Evolutionary conservation across 2,888 invertebrate species (phyloP).

Genomic region (Gortyna flavago): DNA sequence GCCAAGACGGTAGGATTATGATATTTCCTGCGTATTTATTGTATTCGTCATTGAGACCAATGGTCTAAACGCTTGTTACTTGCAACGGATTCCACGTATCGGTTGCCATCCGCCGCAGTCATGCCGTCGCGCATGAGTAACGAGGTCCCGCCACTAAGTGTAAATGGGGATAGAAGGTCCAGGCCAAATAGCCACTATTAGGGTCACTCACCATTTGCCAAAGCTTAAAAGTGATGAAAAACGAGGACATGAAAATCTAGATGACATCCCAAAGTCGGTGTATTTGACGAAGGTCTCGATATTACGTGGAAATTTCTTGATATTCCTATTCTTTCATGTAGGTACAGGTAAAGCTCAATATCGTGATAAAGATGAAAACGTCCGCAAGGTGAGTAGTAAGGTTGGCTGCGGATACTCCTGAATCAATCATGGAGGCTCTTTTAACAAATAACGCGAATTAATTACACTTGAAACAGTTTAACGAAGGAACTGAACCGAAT

Average conservation of each 20-base stretch:
- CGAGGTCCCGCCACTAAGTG: slow-evolving; percentile 64
- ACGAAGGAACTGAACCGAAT: neutral
- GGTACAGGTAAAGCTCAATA: neutral
- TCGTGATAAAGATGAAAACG: neutral
- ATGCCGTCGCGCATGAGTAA: slow-evolving; percentile 82
- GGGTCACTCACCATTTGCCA: slow-evolving; percentile 20
- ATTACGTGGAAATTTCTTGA: neutral
- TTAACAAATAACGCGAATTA: neutral
- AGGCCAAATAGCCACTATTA: slow-evolving; percentile 39
- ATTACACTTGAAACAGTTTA: neutral
- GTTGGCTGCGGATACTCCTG: neutral
- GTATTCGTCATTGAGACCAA: slow-evolving; percentile 35
- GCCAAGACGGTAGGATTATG: slow-evolving; percentile 5
- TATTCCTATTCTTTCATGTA: neutral
- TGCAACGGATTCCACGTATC: slow-evolving; percentile 71
- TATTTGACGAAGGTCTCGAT: neutral
- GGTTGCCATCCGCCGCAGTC: slow-evolving; percentile 81
- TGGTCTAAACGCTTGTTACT: slow-evolving; percentile 66
- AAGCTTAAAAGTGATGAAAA: neutral
- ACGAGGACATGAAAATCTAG: neutral
- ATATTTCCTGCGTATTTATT: slow-evolving; percentile 28
- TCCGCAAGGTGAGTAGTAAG: neutral
- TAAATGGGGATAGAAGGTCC: slow-evolving; percentile 55
- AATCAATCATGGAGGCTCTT: neutral
- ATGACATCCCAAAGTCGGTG: neutral